Percentiles rank a stretch among this genome's conserved stretches.
These are phyloP conservation scores for Caenorhabditis latens DNA, from an alignment of 1,140 invertebrate genomes.

Conservation along the genomic window DNA sequence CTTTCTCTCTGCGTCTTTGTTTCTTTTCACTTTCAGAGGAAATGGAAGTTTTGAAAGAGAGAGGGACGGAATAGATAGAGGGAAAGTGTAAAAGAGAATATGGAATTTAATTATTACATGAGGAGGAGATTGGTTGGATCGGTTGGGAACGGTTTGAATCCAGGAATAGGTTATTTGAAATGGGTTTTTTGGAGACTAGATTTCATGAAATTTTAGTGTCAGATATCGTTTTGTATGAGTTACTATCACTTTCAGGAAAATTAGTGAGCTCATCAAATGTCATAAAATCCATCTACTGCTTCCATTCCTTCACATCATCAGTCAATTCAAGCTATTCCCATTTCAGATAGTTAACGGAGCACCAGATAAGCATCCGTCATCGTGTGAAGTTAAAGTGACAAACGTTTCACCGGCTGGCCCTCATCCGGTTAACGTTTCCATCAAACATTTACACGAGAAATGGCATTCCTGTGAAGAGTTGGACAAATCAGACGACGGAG, in stretches of 20 bases:
- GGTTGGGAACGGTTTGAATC: too few species aligned
- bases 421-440: slow-evolving; percentile 34
- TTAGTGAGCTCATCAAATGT: too few species aligned
- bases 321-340: neutral
- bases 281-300: too few species aligned
- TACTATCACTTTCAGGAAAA: too few species aligned
- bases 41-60: neutral
- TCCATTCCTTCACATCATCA: too few species aligned
- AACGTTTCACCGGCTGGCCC: slow-evolving; percentile 49
- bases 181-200: too few species aligned
- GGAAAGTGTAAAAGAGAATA: slow-evolving; percentile 24
- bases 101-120: neutral
- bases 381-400: slow-evolving; percentile 44
- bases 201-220: too few species aligned
- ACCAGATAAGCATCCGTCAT: slow-evolving; percentile 44
- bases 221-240: too few species aligned
- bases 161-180: too few species aligned
- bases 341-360: slow-evolving; percentile 48
- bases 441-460: slow-evolving; percentile 46
- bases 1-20: slow-evolving; percentile 23
- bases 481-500: slow-evolving; percentile 48
- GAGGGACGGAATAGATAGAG: too few species aligned
- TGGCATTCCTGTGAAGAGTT: slow-evolving; percentile 52
- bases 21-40: slow-evolving; percentile 27
- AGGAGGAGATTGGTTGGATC: neutral